Conservation (phyloP, 2,797 vertebrate genomes). For the Chromis chromis region DNA sequence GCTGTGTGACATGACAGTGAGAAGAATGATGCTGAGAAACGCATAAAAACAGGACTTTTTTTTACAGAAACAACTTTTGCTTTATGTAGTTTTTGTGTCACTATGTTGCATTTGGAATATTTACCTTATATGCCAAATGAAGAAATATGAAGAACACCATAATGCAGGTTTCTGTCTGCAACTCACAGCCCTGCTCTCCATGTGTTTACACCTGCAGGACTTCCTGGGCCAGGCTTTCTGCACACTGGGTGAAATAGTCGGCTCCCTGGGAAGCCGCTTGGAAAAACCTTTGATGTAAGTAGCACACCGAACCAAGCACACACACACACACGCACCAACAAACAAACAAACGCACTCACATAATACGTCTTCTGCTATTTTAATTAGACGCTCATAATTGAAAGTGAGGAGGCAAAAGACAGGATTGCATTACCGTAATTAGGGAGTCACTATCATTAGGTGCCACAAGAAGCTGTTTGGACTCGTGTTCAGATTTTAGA, state of each 20-base stretch:
- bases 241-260: slow-evolving; percentile 95
- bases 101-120: neutral
- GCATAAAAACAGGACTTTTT: neutral
- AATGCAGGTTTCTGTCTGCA: neutral
- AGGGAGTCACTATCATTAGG: neutral
- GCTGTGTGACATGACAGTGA: neutral
- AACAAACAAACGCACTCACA: slow-evolving; percentile 18
- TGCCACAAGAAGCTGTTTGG: slow-evolving; percentile 10
- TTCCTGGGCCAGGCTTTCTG: slow-evolving; percentile 98
- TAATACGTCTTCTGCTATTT: slow-evolving; percentile 5
- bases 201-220: slow-evolving; percentile 83
- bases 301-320: slow-evolving; percentile 22
- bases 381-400: slow-evolving; percentile 22
- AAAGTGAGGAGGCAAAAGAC: slow-evolving; percentile 7
- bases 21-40: neutral
- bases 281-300: slow-evolving; percentile 95
- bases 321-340: slow-evolving; percentile 11
- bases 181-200: neutral
- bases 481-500: slow-evolving; percentile 16
- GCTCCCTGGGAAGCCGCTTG: slow-evolving; percentile 93
- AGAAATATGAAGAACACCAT: neutral
- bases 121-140: neutral
- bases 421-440: slow-evolving; percentile 19
- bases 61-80: neutral
- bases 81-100: neutral